Conservation (phyloP, 2,888 invertebrate genomes). For the Ptycholaimellus sp. region DNA sequence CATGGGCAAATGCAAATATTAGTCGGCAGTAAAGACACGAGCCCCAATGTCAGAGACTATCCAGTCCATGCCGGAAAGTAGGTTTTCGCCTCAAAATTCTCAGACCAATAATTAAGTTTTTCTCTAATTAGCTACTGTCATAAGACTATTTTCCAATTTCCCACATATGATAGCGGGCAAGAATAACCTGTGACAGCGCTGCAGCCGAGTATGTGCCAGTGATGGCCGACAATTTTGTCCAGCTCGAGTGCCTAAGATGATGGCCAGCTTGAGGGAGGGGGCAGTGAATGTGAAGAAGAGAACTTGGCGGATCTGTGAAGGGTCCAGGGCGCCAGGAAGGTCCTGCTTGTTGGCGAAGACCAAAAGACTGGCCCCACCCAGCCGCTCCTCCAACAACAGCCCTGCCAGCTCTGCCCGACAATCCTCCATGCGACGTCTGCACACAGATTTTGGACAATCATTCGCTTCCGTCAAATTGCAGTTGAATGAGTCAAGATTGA, state of each 20-base stretch:
- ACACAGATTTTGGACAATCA: too few relatives aligned
- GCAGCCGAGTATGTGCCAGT: constrained; percentile 82
- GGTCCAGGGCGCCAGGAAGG: constrained; percentile 55
- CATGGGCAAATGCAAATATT: too few relatives aligned
- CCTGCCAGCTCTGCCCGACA: too few relatives aligned
- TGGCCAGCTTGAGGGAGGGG: background rate
- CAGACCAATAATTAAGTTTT: too few relatives aligned
- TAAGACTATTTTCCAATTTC: too few relatives aligned
- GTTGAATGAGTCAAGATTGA: too few relatives aligned
- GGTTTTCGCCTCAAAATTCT: too few relatives aligned
- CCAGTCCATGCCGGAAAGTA: constrained; percentile 84
- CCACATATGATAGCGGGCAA: too few relatives aligned
- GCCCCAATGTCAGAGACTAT: constrained; percentile 58
- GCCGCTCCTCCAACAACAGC: constrained; percentile 67
- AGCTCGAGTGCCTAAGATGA: constrained; percentile 50
- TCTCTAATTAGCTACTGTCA: too few relatives aligned
- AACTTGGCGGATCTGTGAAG: background rate
- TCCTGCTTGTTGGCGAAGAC: constrained; percentile 85
- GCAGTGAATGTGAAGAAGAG: background rate
- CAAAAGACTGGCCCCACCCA: constrained; percentile 76
- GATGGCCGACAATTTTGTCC: constrained; percentile 73
- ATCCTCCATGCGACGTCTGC: too few relatives aligned
- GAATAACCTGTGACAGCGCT: constrained; percentile 92
- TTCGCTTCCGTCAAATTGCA: too few relatives aligned
- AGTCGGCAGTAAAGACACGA: constrained; percentile 16